Percentiles rank a stretch among this genome's conserved stretches.
Conservation (phyloP, 2,113 vertebrate species). For the Gymnogyps californianus region DNA sequence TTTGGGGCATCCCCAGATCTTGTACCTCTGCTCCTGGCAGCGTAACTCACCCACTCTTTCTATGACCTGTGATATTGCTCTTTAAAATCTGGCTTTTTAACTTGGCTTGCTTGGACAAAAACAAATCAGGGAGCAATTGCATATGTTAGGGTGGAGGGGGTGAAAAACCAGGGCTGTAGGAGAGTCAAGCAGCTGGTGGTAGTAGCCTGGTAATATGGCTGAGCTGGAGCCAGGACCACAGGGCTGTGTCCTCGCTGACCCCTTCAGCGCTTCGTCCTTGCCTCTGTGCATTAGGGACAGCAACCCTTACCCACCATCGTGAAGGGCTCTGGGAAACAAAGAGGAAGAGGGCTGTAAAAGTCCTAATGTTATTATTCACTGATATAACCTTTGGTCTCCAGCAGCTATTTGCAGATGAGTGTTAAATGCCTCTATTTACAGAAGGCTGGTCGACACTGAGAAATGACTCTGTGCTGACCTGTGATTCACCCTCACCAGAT, state of each 20-base stretch:
- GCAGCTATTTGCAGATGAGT: not conserved
- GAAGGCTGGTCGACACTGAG: not conserved
- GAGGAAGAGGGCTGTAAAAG: not conserved
- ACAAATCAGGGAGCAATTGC: not conserved
- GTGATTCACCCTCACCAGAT: not conserved
- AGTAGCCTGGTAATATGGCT: not conserved
- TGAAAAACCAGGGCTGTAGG: not conserved
- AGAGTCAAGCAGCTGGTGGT: not conserved
- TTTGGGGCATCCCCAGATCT: not conserved
- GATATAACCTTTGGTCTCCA: not conserved
- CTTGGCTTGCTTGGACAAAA: not conserved
- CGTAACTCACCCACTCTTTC: rapidly evolving
- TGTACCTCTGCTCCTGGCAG: not conserved
- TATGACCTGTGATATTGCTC: not conserved
- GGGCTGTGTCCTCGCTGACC: not conserved
- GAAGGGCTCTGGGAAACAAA: not conserved
- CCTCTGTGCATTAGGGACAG: not conserved
- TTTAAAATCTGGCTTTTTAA: not conserved
- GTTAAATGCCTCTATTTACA: not conserved
- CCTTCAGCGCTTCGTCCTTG: rapidly evolving
- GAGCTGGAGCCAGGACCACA: not conserved
- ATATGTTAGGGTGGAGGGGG: not conserved
- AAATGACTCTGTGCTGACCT: not conserved
- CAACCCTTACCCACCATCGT: not conserved
- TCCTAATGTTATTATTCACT: not conserved